A percentile compares a stretch with the other conserved stretches of the same genome.
Conservation (phyloP, 2,797 vertebrate genomes). For the Mormyrus hasselquistii region DNA sequence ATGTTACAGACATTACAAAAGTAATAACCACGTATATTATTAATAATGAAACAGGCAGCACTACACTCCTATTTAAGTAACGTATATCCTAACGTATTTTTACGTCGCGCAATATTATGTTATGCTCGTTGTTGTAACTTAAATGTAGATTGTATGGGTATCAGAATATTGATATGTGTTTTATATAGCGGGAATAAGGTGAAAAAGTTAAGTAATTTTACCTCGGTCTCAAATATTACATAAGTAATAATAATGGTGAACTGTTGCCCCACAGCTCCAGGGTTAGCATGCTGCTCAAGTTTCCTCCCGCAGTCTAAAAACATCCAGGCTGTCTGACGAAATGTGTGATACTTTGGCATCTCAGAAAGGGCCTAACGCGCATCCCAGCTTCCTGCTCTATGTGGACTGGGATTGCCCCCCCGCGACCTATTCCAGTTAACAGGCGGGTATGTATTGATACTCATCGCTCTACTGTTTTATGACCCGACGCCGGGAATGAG, state of each 20-base stretch:
- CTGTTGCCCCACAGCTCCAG: not conserved
- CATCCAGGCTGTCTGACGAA: not conserved
- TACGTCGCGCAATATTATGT: not conserved
- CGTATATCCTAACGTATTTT: not conserved
- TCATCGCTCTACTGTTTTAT: not conserved
- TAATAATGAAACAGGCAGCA: not conserved
- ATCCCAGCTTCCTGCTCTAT: not conserved
- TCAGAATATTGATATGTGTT: not conserved
- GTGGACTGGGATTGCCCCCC: not conserved
- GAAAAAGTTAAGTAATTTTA: not conserved
- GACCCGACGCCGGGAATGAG: not conserved
- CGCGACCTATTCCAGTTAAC: not conserved
- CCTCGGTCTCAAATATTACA: not conserved
- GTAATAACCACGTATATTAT: not conserved
- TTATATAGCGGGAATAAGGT: not conserved
- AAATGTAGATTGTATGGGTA: not conserved
- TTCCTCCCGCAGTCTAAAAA: not conserved
- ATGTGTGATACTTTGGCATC: not conserved
- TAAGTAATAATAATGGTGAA: not conserved
- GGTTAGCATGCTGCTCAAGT: not conserved
- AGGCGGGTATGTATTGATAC: not conserved
- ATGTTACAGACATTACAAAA: not conserved
- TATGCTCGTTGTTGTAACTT: not conserved
- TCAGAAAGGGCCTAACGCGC: not conserved
- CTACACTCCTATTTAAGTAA: not conserved